Percentiles rank a stretch among this genome's conserved stretches.
These are phyloP conservation scores for Mystacides longicornis DNA, from an alignment of 2,888 invertebrate genomes.

Conservation along the genomic window DNA sequence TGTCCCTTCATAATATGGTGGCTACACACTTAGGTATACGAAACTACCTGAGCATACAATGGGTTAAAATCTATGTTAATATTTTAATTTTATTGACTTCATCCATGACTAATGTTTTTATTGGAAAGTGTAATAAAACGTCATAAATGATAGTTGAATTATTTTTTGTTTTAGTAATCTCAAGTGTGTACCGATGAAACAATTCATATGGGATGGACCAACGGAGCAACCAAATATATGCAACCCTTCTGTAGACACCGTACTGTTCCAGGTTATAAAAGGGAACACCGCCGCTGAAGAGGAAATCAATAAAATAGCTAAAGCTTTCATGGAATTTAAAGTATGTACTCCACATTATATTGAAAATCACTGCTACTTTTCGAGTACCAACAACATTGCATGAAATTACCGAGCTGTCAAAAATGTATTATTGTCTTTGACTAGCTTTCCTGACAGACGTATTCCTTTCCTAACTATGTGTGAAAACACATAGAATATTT, in stretches of 20 bases:
- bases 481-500: too few relatives aligned
- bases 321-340: constrained; percentile 15
- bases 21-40: too few relatives aligned
- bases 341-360: neutral
- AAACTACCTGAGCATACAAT: neutral
- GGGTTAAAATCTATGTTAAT: neutral
- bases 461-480: too few relatives aligned
- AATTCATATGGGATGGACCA: constrained; percentile 17
- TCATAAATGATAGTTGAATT: neutral
- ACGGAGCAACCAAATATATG: constrained; percentile 16
- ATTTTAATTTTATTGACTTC: neutral
- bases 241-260: constrained; percentile 2
- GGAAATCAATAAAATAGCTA: constrained; percentile 5
- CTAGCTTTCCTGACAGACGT: too few relatives aligned
- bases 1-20: too few relatives aligned
- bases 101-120: neutral
- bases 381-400: too few relatives aligned
- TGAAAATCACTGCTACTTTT: too few relatives aligned
- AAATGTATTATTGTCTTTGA: too few relatives aligned
- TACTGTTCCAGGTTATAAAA: constrained; percentile 8
- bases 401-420: too few relatives aligned
- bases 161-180: constrained; percentile 8
- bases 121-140: too few relatives aligned
- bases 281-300: constrained; percentile 3
- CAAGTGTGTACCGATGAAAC: neutral